Percentiles rank a stretch among this genome's conserved stretches.
Conservation (phyloP, 2,888 invertebrate species). For the Callinectes sapidus region DNA sequence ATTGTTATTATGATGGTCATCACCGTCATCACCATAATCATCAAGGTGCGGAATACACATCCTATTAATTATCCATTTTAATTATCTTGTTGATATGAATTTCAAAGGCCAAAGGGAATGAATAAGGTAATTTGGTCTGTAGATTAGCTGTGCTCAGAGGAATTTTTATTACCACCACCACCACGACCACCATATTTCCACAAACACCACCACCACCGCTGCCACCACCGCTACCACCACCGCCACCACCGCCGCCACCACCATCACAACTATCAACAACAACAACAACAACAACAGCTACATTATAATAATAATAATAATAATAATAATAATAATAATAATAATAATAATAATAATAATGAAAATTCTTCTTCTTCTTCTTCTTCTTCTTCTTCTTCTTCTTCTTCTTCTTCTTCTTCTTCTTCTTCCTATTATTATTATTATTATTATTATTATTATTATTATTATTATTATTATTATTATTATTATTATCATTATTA, state of each 20-base stretch:
- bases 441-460: too few relatives aligned
- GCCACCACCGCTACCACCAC: not conserved
- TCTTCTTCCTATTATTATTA: too few relatives aligned
- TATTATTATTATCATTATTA: too few relatives aligned
- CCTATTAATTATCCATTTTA: conserved; percentile 11
- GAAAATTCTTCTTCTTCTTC: too few relatives aligned
- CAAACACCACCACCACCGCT: not conserved
- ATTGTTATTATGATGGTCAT: not conserved
- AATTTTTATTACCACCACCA: not conserved
- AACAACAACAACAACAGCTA: not conserved
- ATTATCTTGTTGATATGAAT: not conserved
- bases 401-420: too few relatives aligned
- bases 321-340: too few relatives aligned
- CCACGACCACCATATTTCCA: not conserved
- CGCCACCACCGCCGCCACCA: not conserved
- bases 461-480: too few relatives aligned
- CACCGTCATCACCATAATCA: too few relatives aligned
- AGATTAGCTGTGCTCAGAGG: not conserved
- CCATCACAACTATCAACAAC: not conserved
- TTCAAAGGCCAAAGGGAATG: not conserved
- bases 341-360: too few relatives aligned
- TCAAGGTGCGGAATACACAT: not conserved
- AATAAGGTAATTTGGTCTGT: not conserved
- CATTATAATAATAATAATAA: too few relatives aligned
- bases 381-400: too few relatives aligned